phyloP scores from a whole-genome alignment of 2,888 invertebrate species.

The Drosophila fulvimacula region DNA sequence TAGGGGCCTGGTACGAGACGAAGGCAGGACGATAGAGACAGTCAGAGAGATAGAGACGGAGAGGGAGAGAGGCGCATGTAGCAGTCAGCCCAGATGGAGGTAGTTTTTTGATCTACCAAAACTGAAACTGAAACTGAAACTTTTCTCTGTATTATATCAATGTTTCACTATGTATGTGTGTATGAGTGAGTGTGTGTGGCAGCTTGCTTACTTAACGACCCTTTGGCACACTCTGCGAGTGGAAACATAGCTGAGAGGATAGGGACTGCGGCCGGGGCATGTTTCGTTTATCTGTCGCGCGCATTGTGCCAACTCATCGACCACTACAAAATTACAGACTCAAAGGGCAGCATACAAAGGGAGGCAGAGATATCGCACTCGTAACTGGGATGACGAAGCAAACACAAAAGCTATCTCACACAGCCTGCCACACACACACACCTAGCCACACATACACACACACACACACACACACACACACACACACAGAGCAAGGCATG shows the following conservation, averaged over 20 bases:
- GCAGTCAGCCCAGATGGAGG: slow-evolving; percentile 28
- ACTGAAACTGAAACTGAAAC: slow-evolving; percentile 71
- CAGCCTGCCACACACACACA: slow-evolving; percentile 43
- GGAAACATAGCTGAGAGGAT: slow-evolving; percentile 4
- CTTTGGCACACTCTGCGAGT: slow-evolving; percentile 66
- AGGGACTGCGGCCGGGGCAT: background rate
- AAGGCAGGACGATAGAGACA: background rate
- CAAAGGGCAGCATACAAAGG: slow-evolving; percentile 11
- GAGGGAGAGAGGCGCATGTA: background rate
- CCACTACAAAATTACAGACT: slow-evolving; percentile 55
- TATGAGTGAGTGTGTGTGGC: slow-evolving; percentile 40
- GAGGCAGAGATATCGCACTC: slow-evolving; percentile 49
- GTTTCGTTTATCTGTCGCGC: slow-evolving; percentile 64
- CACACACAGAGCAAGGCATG: slow-evolving; percentile 33
- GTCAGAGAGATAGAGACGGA: background rate
- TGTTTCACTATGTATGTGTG: background rate
- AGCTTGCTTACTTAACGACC: slow-evolving; percentile 73
- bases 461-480: slow-evolving; percentile 27
- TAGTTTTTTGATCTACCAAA: slow-evolving; percentile 61
- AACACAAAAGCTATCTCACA: slow-evolving; percentile 68
- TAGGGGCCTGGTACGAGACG: background rate
- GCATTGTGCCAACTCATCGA: slow-evolving; percentile 69
- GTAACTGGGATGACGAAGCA: slow-evolving; percentile 65
- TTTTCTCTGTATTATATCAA: slow-evolving; percentile 38
- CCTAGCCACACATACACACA: slow-evolving; percentile 22